Conservation (phyloP, 2,888 invertebrate genomes). For the Caenorhabditis auriculariae region DNA sequence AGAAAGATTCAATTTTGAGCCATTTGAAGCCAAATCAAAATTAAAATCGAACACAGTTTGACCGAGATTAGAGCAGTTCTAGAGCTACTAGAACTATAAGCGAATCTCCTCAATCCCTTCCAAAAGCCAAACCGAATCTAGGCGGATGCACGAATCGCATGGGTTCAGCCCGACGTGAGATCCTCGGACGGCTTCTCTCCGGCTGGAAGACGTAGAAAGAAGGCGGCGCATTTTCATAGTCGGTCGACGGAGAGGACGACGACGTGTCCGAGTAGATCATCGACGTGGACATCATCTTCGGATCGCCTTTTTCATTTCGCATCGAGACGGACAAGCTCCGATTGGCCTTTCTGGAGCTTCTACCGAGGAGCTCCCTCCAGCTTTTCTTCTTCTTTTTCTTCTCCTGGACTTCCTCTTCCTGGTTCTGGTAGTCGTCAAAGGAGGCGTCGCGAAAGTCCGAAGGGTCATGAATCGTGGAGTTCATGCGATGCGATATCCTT, state of each 20-base stretch:
- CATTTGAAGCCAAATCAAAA: no score
- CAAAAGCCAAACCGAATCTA: no score
- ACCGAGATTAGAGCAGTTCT: no score
- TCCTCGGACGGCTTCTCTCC: no score
- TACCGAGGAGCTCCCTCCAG: slow-evolving; percentile 17
- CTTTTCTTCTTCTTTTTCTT: slow-evolving; percentile 21
- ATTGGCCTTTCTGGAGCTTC: slow-evolving; percentile 16
- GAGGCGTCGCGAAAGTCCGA: slow-evolving; percentile 11
- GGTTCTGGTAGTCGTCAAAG: slow-evolving; percentile 11
- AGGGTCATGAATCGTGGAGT: slow-evolving; percentile 18
- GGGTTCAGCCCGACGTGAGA: no score
- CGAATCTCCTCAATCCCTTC: no score
- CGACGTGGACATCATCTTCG: slow-evolving; percentile 15
- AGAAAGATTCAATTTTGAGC: no score
- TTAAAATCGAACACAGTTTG: no score
- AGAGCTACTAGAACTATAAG: no score
- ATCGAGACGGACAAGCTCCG: slow-evolving; percentile 19
- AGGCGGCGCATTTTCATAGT: slow-evolving; percentile 12
- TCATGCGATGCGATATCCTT: slow-evolving; percentile 3
- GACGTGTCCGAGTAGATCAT: slow-evolving; percentile 21
- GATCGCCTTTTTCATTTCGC: slow-evolving; percentile 15
- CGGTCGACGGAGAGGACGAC: slow-evolving; percentile 15
- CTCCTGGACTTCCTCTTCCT: slow-evolving; percentile 14
- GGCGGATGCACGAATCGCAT: no score
- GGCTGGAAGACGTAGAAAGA: no score